phyloP scores from a whole-genome alignment of 2,888 invertebrate genomes.

The Taenaris catops region DNA sequence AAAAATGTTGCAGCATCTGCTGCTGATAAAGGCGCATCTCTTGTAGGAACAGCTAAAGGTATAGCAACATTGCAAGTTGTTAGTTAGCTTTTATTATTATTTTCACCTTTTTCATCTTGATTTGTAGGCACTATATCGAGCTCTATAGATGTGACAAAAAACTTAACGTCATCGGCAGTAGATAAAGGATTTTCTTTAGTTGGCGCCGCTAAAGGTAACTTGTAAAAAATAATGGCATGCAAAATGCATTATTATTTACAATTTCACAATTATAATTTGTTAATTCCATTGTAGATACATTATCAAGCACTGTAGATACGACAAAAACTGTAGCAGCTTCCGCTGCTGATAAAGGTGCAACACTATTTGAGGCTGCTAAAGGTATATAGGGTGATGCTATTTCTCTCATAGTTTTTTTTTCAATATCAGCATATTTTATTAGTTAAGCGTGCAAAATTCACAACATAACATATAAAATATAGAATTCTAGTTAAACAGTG shows the following conservation, averaged over 20 bases:
- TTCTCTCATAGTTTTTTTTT: too few species aligned
- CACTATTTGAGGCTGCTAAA: constrained; percentile 34
- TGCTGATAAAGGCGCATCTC: constrained; percentile 30
- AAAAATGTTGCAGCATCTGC: constrained; percentile 34
- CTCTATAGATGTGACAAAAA: constrained; percentile 48
- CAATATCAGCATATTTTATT: too few species aligned
- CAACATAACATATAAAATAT: too few species aligned
- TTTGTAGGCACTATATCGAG: constrained; percentile 44
- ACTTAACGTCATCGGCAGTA: constrained; percentile 39
- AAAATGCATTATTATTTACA: neutral
- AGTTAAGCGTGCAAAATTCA: too few species aligned
- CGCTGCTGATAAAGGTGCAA: constrained; percentile 40
- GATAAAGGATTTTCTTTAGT: constrained; percentile 43
- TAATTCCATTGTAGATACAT: constrained; percentile 23
- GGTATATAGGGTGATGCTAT: constrained; percentile 23
- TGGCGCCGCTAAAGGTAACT: constrained; percentile 41
- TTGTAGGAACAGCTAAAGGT: constrained; percentile 33
- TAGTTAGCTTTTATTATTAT: too few species aligned
- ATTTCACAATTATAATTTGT: constrained; percentile 6
- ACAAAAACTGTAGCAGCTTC: constrained; percentile 31
- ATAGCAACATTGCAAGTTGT: too few species aligned
- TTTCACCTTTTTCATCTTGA: constrained; percentile 1
- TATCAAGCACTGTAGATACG: constrained; percentile 35
- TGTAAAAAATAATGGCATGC: too few species aligned
- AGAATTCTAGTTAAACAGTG: too few species aligned